Base-by-base conservation (phyloP, 2,888 invertebrate species). In the Stenodema calcarata region DNA sequence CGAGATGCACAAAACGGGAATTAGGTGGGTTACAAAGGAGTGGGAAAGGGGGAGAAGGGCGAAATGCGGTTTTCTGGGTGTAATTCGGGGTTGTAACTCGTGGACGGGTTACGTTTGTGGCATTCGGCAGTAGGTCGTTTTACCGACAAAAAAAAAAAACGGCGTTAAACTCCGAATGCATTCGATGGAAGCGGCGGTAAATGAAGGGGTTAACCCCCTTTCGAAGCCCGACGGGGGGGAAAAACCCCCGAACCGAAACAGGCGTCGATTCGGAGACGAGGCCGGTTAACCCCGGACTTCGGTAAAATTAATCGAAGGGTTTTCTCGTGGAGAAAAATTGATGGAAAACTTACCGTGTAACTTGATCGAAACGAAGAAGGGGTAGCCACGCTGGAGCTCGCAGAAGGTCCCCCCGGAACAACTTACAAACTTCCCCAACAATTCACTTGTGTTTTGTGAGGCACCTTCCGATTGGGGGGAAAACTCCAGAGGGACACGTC, bases 361-460 rank as follows among this genome's bases (percentile, higher is more conserved):
- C 81, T 85, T 87, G 87, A 87, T 83, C 88, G 88, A 88, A 88
- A 89, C 89, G 88, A 89, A 89, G 88, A 88, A 83, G 86, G 87
- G 87, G 62, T 76, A 87, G 89, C 89, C 89, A 89, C 89, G 89
- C 89, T 89, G 89, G 84, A 78, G 73, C 83, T 84, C 73, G 50
- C 47, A 35, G 84, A 80, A 84, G 80, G 78, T 78, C 78, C 78
- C 78, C 78, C 78, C 78, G 47, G 73, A 80, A 54, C 78, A 86
- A 85, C 80, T 75, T 80, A 87, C 87, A 30, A 80, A 69, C 80
- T 80, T 80, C 54, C 80, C 42, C 27, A 80, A 44, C 27, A 54
- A 50, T 80, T 54, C 80, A 80, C 80, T 80, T 41, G 42, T n/a
- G 14, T 14, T 78, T 78, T 78, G 18, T n/a, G 14, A 27, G 23